Evolutionary conservation across 2,797 vertebrate genomes (phyloP).

Genomic region (Peromyscus eremicus): DNA sequence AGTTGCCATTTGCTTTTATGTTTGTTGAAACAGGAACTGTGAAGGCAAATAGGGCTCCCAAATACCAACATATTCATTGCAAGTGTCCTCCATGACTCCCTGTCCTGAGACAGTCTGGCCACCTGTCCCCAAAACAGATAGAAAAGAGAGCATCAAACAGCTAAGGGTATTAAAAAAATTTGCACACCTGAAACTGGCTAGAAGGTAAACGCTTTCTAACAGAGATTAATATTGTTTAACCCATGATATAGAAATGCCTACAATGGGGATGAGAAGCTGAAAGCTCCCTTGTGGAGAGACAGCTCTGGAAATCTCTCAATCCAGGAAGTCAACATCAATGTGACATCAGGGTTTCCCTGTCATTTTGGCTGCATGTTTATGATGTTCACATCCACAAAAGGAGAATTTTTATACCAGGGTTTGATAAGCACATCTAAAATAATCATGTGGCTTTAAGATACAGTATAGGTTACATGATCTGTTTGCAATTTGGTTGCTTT

Average conservation of each 20-base stretch:
- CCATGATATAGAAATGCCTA: neutral
- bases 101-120: neutral
- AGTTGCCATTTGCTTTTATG: neutral
- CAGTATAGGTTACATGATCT: neutral
- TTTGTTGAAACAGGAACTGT: neutral
- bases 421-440: neutral
- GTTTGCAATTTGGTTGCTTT: neutral
- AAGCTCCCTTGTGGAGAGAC: neutral
- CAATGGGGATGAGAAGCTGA: neutral
- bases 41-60: neutral
- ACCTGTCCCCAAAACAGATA: neutral
- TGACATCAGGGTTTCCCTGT: neutral
- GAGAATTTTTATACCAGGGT: neutral
- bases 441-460: neutral
- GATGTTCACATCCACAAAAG: neutral
- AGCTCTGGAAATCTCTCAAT: no score
- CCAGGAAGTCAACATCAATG: no score
- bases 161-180: neutral
- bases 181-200: neutral
- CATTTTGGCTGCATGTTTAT: no score
- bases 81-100: neutral
- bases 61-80: neutral
- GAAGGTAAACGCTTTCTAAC: neutral
- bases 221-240: neutral
- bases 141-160: neutral